These are phyloP conservation scores for Trematocara nigrifrons DNA, from an alignment of 2,113 vertebrate genomes.

Conservation along the genomic window DNA sequence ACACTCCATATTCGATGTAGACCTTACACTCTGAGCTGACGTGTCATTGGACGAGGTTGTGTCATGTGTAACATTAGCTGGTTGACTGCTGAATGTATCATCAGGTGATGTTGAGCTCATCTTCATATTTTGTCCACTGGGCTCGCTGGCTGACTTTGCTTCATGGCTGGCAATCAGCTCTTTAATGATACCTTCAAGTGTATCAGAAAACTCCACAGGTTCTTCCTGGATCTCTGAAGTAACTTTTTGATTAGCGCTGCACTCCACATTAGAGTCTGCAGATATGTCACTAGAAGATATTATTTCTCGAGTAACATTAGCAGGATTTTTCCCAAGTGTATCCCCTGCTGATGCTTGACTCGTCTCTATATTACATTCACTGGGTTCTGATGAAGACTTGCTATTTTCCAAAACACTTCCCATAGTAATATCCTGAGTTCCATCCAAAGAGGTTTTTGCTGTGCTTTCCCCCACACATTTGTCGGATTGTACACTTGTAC, in stretches of 20 bases:
- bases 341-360: background rate
- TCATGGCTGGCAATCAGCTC: background rate
- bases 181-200: background rate
- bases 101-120: background rate
- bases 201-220: background rate
- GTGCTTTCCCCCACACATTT: background rate
- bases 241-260: background rate
- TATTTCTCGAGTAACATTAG: slow-evolving; percentile 23
- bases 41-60: background rate
- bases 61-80: slow-evolving; percentile 23
- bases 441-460: background rate
- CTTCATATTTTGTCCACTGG: background rate
- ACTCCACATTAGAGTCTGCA: background rate
- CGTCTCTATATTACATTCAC: background rate
- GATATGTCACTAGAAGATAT: background rate
- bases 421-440: slow-evolving; percentile 16
- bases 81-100: background rate
- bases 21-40: background rate
- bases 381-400: background rate
- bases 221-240: background rate
- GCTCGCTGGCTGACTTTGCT: background rate
- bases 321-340: background rate
- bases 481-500: background rate
- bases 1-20: background rate
- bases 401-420: background rate